phyloP scores from a whole-genome alignment of 2,113 vertebrate species.

The Halcyon senegalensis region DNA sequence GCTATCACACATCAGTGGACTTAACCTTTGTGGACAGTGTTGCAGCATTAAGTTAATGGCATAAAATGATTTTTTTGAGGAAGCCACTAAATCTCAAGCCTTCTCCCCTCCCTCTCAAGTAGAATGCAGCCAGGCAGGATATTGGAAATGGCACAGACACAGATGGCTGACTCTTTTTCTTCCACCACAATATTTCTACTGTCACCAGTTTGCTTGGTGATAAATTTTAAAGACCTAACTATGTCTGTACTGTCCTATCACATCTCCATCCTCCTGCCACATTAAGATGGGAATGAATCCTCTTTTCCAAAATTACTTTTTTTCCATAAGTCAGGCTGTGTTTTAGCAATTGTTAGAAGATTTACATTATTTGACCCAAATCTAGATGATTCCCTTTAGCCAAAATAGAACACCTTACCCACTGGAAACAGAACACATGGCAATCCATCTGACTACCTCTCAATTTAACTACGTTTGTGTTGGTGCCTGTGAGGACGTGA shows the following conservation, averaged over 20 bases:
- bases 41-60: background rate
- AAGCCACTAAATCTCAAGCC: background rate
- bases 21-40: background rate
- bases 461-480: background rate
- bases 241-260: background rate
- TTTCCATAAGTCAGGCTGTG: background rate
- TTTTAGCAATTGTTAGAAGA: background rate
- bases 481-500: background rate
- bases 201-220: background rate
- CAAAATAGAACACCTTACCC: background rate
- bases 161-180: background rate
- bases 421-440: background rate
- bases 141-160: background rate
- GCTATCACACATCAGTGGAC: background rate
- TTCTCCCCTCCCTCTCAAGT: background rate
- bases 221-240: constrained; percentile 21
- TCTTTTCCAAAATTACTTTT: background rate
- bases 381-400: background rate
- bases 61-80: background rate
- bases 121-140: background rate
- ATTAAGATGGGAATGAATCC: background rate
- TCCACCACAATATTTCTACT: background rate
- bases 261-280: background rate
- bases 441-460: background rate
- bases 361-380: background rate